These are phyloP conservation scores for Papilio gigon DNA, from an alignment of 2,888 invertebrate species.

Conservation along the genomic window DNA sequence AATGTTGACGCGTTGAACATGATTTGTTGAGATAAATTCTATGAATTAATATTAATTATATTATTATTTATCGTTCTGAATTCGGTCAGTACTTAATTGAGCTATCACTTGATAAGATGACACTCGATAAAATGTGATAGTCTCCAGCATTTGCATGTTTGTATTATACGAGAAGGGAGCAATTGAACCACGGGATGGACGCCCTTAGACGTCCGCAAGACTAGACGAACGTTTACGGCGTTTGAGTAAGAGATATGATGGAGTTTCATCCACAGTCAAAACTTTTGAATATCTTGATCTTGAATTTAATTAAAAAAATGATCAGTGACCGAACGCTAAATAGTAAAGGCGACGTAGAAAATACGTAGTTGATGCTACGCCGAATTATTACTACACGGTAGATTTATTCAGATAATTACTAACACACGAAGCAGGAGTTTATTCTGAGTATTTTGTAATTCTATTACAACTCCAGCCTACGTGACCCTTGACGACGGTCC, in stretches of 20 bases:
- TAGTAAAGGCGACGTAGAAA: background rate
- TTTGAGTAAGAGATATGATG: too few species aligned
- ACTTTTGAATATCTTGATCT: too few species aligned
- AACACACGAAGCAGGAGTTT: background rate
- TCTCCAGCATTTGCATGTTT: too few species aligned
- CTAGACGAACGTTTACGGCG: too few species aligned
- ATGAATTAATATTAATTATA: background rate
- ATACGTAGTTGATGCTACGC: background rate
- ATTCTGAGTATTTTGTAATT: constrained; percentile 13
- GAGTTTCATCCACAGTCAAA: background rate
- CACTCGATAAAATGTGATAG: too few species aligned
- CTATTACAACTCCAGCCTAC: constrained; percentile 26
- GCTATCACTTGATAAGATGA: too few species aligned
- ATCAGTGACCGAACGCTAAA: background rate
- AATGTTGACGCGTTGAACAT: constrained; percentile 16
- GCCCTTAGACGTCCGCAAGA: too few species aligned
- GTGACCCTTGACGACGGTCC: constrained; percentile 50
- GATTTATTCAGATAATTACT: background rate
- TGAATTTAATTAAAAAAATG: background rate
- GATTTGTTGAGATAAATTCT: background rate
- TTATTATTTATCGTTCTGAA: background rate
- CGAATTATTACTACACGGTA: background rate
- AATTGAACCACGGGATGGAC: too few species aligned
- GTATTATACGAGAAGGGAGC: too few species aligned
- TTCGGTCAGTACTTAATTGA: too few species aligned